Evolutionary conservation across 2,888 invertebrate genomes (phyloP), one percentile per base, ranked within the genome.

Genomic region (Keiferia lycopersicella): DNA sequence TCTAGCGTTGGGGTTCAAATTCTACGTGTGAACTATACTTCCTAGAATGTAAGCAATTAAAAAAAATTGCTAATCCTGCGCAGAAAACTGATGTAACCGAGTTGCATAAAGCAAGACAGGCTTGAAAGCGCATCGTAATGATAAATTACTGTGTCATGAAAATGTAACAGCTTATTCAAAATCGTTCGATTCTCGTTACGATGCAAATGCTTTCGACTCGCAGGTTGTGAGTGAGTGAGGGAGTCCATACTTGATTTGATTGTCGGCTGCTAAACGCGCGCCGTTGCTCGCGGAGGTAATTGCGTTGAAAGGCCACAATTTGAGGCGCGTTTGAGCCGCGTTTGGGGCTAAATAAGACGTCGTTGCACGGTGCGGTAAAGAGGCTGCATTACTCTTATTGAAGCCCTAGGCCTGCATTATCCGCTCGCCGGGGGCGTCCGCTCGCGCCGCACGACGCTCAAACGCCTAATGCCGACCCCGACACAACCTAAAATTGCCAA

Each of bases 331-430:
- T 86, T 83, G 82, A 75, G 75, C 82, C 83, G 81, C 79, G 81
- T 87, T 86, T 85, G 84, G 82, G 70, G 79, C 84, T 90, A 88
- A 91, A 89, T 91, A 89, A 91, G 91, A 91, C 88, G 89, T 91
- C 87, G 84, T 76, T 80, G 80, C 79, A 81, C 80, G 75, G 83
- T 80, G 82, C 80, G 82, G 85, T 87, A 86, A 88, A 89, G 87
- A 88, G 86, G 84, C 80, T 77, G 83, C 84, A 88, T 89, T 89
- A 88, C 85, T 86, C 86, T 87, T 83, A 87, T 88, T 84, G 84
- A 79, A 77, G 88, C 88, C 86, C 73, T 74, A 73, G 84, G 88
- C 81, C 75, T 69, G 74, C 79, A 90, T 90, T 88, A 90, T 81
- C 84, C 77, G 76, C 73, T 79, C 77, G 86, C 87, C 82, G 76